These are phyloP conservation scores for Theretra japonica DNA, from an alignment of 2,888 invertebrate genomes.

Conservation along the genomic window DNA sequence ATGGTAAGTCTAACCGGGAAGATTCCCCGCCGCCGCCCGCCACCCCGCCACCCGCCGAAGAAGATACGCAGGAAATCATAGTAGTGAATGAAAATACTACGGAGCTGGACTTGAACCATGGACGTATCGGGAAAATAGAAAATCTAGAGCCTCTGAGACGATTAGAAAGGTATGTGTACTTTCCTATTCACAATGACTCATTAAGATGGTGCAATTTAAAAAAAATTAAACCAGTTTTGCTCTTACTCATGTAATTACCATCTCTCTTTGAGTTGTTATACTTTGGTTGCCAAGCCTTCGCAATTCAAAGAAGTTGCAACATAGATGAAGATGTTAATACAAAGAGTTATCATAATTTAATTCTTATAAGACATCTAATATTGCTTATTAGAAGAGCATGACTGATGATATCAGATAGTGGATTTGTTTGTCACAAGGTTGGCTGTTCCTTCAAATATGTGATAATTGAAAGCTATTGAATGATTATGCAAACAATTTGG, in stretches of 20 bases:
- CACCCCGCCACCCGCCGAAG: slow-evolving; percentile 63
- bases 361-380: not conserved
- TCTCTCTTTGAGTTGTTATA: not conserved
- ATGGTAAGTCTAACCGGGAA: slow-evolving; percentile 44
- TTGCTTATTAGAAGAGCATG: not conserved
- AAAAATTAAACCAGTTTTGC: not conserved
- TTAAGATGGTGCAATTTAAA: not conserved
- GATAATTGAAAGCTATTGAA: not conserved
- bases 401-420: not conserved
- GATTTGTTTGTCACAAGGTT: not conserved
- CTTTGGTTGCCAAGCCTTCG: not conserved
- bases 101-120: slow-evolving; percentile 95
- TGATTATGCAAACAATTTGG: not conserved
- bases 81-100: slow-evolving; percentile 87
- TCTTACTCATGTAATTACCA: not conserved
- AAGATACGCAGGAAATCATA: slow-evolving; percentile 85
- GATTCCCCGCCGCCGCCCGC: slow-evolving; percentile 60
- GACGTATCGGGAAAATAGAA: slow-evolving; percentile 92
- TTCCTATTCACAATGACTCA: slow-evolving; percentile 2
- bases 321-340: not conserved
- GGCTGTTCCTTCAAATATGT: not conserved
- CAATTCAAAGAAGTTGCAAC: not conserved
- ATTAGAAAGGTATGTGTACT: slow-evolving; percentile 86
- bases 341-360: not conserved
- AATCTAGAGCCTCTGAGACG: slow-evolving; percentile 91